These are phyloP conservation scores for Mythimna lalbum DNA, from an alignment of 2,888 invertebrate species.

Conservation along the genomic window DNA sequence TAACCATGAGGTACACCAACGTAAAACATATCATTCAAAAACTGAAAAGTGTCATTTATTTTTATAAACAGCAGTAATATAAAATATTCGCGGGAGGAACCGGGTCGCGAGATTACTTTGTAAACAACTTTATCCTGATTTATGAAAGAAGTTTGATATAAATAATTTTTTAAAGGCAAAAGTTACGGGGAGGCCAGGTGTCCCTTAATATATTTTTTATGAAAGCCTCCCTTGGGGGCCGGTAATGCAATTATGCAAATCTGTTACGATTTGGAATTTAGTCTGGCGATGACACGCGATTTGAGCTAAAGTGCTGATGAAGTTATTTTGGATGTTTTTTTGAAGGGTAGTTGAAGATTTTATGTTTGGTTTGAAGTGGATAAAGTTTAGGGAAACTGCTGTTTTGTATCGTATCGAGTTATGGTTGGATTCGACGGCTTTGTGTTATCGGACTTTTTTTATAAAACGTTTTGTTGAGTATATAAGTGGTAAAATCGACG, in stretches of 20 bases:
- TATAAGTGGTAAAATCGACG: no score
- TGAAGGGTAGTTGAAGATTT: slow-evolving; percentile 44
- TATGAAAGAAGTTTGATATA: slow-evolving; percentile 88
- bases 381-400: slow-evolving; percentile 5
- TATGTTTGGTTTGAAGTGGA: slow-evolving; percentile 24
- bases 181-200: slow-evolving; percentile 84
- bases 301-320: slow-evolving; percentile 41
- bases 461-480: background rate
- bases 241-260: slow-evolving; percentile 88
- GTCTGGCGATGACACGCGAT: slow-evolving; percentile 69
- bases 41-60: slow-evolving; percentile 71
- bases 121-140: slow-evolving; percentile 89
- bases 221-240: slow-evolving; percentile 73
- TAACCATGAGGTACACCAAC: slow-evolving; percentile 34
- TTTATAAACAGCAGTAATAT: slow-evolving; percentile 67
- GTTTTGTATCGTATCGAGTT: slow-evolving; percentile 31
- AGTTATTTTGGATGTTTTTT: slow-evolving; percentile 27
- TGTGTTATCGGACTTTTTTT: background rate
- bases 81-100: slow-evolving; percentile 68
- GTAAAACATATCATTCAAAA: slow-evolving; percentile 57
- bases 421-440: background rate
- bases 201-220: slow-evolving; percentile 87
- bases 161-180: slow-evolving; percentile 88
- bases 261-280: slow-evolving; percentile 71
- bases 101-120: slow-evolving; percentile 86